These are phyloP conservation scores for Meloidogyne floridensis DNA, from an alignment of 1,140 invertebrate genomes.

Conservation along the genomic window DNA sequence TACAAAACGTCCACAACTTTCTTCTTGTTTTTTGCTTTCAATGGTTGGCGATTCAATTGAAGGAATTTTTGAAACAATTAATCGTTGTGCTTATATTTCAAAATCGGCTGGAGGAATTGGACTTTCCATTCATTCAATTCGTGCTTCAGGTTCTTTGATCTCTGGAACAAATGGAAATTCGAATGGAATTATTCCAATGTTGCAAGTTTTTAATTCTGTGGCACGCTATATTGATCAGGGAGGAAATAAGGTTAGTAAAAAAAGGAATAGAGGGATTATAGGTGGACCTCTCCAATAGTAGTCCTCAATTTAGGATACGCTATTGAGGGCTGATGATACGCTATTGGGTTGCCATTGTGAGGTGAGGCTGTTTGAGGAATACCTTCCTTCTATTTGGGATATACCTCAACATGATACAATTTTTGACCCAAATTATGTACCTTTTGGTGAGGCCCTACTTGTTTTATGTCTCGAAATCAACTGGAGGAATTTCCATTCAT, in stretches of 20 bases:
- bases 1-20: constrained; percentile 86
- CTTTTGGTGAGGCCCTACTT: too few species aligned
- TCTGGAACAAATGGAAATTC: constrained; percentile 90
- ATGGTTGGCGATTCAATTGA: constrained; percentile 96
- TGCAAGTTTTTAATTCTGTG: constrained; percentile 92
- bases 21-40: constrained; percentile 90
- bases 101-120: constrained; percentile 97
- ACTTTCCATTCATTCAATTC: constrained; percentile 91
- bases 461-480: too few species aligned
- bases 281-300: not conserved
- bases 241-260: constrained; percentile 79
- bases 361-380: too few species aligned
- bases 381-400: too few species aligned
- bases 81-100: constrained; percentile 87
- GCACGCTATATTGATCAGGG: constrained; percentile 97
- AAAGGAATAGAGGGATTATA: too few species aligned
- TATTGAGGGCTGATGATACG: too few species aligned
- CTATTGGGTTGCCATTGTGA: too few species aligned
- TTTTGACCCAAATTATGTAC: too few species aligned
- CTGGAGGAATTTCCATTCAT: too few species aligned
- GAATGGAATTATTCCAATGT: constrained; percentile 95
- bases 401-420: too few species aligned
- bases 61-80: constrained; percentile 93
- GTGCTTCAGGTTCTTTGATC: constrained; percentile 86
- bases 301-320: too few species aligned